These are phyloP conservation scores for Bradypodion pumilum DNA, from an alignment of 2,797 vertebrate species.

Conservation along the genomic window DNA sequence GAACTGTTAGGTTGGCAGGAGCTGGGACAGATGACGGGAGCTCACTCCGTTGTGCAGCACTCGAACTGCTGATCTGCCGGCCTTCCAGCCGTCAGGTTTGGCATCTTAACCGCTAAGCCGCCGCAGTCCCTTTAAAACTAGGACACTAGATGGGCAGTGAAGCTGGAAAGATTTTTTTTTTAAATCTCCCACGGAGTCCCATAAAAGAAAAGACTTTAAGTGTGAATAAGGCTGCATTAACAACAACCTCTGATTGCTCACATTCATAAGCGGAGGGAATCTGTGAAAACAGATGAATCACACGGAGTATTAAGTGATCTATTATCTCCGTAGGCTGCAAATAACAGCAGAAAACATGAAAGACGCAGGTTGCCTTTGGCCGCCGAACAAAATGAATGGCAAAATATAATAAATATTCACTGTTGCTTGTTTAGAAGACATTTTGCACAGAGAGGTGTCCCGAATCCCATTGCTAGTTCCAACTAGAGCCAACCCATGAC, in stretches of 20 bases:
- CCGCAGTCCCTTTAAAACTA: too few species aligned
- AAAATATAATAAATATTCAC: neutral
- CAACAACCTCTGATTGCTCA: neutral
- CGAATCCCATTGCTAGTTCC: too few species aligned
- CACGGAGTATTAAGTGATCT: neutral
- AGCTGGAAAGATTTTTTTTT: neutral
- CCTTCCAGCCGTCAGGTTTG: too few species aligned
- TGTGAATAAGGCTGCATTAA: neutral
- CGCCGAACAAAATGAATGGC: too few species aligned
- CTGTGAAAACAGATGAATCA: conserved; percentile 13
- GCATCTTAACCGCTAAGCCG: too few species aligned
- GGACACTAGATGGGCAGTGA: too few species aligned
- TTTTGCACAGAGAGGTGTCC: neutral
- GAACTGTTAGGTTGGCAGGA: too few species aligned
- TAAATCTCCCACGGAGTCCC: neutral
- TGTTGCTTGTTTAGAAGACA: neutral
- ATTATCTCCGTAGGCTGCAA: neutral
- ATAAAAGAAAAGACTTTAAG: neutral
- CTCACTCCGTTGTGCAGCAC: too few species aligned
- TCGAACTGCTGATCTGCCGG: too few species aligned
- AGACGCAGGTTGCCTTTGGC: neutral
- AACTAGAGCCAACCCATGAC: too few species aligned
- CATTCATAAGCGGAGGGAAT: neutral
- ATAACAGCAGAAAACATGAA: neutral
- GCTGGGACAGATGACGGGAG: too few species aligned